Base-by-base conservation (phyloP, 2,888 invertebrate genomes). In the Apoderus coryli region DNA sequence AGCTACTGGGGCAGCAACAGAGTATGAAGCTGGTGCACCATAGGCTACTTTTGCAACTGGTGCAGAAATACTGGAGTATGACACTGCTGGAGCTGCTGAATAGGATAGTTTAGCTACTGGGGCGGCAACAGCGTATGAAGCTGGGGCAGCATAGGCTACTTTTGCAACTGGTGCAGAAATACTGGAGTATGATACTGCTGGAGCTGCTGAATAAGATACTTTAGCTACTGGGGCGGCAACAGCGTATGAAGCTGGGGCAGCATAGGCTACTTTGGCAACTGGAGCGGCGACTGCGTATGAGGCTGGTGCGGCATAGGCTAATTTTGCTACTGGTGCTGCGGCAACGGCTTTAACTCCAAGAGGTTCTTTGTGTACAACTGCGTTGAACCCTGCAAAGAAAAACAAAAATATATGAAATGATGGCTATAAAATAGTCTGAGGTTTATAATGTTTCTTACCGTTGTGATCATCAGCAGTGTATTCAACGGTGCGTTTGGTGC, bases 381-480 rank as follows among this genome's bases (percentile, higher is more conserved):
- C 67, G 44, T 65, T 62, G 52, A 67, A 67, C 32, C 67, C 66
- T n/a, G n/a, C n/a, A n/a, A n/a, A n/a, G n/a, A n/a, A 59, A 59
- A 44, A 61, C 61, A 3, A 16, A 10, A 33, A 27, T 7, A 36
- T 31, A n/a, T 25, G 31, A 33, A 25, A 13, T 13, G 27, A 15
- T 39, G 34, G 12, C 43, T 37, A 14, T 13, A 13, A 40, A 38
- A 32, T 44, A 40, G 9, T 37, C 41, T 16, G 44, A 32, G 13
- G 44, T n/a, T n/a, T n/a, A n/a, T 3, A n/a, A n/a, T n/a, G n/a
- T n/a, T n/a, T n/a, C n/a, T n/a, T n/a, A n/a, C n/a, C n/a, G 36
- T 50, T 59, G 41, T 60, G 59, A n/a, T 57, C 52, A 44, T 65
- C 65, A 14, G 66, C 61, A 32, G 57, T 57, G 49, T 67, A 67